Conservation (phyloP, 2,113 vertebrate genomes). For the Vombatus ursinus region DNA sequence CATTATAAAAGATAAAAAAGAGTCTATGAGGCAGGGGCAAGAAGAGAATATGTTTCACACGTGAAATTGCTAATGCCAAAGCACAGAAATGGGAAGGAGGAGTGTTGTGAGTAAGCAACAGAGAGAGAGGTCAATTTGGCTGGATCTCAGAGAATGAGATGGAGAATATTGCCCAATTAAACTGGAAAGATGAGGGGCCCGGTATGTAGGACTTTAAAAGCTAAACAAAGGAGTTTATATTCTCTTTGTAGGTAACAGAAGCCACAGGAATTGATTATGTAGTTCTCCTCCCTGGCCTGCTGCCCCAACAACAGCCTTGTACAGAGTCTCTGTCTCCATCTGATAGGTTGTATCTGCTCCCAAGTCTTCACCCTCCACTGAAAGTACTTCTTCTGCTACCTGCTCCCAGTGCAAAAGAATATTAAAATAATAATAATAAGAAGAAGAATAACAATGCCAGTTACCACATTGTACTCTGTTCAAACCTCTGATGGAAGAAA, state of each 20-base stretch:
- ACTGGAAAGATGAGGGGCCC: neutral
- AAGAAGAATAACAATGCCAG: neutral
- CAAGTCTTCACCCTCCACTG: neutral
- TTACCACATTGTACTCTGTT: neutral
- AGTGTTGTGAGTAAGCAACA: neutral
- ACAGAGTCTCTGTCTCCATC: neutral
- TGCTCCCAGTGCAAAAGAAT: neutral
- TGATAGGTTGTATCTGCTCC: neutral
- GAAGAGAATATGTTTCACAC: neutral
- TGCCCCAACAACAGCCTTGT: no score
- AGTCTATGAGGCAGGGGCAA: neutral
- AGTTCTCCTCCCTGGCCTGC: no score
- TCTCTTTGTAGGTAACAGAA: neutral
- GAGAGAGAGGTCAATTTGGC: neutral
- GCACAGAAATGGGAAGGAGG: neutral
- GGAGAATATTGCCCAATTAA: neutral
- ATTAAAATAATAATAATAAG: no score
- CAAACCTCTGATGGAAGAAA: neutral
- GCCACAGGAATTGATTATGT: neutral
- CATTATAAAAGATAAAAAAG: neutral
- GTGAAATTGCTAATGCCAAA: neutral
- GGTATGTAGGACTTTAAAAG: neutral
- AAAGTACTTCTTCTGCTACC: neutral
- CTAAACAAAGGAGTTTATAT: neutral
- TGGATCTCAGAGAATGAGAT: neutral